A percentile compares a stretch with the other conserved stretches of the same genome.
phyloP scores from a whole-genome alignment of 2,888 invertebrate genomes.

The Odontocolon sp. region DNA sequence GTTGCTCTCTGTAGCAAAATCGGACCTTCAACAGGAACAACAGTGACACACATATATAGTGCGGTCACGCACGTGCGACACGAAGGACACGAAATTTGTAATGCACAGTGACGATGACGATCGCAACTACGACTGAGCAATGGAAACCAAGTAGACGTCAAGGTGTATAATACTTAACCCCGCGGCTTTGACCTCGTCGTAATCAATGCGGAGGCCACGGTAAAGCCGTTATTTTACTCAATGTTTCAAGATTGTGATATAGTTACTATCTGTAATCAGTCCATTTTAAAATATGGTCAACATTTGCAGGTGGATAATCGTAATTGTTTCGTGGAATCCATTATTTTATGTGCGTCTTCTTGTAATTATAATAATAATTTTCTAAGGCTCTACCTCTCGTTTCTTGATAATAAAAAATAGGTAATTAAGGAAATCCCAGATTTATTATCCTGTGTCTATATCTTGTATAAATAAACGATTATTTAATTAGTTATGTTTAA shows the following conservation, averaged over 20 bases:
- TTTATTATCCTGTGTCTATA: no score
- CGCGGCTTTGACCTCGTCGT: conserved; percentile 23
- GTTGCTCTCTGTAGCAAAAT: not conserved
- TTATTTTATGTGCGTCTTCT: no score
- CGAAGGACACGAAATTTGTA: conserved; percentile 28
- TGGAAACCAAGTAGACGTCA: conserved; percentile 2
- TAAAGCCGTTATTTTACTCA: not conserved
- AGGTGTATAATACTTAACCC: conserved; percentile 23
- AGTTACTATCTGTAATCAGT: no score
- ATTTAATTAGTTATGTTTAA: not conserved
- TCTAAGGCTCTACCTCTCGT: no score
- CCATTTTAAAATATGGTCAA: no score
- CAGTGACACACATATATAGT: not conserved
- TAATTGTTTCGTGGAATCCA: no score
- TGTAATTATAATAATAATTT: no score
- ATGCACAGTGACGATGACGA: conserved; percentile 11
- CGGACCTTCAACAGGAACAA: not conserved
- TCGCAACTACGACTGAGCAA: conserved; percentile 9
- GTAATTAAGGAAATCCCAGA: no score
- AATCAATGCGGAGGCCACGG: not conserved
- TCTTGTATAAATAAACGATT: no score
- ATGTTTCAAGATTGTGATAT: no score
- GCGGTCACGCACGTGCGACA: conserved; percentile 43
- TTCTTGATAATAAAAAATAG: no score
- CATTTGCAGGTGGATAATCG: no score